Evolutionary conservation across 1,140 invertebrate species (phyloP).

Genomic region (Drosophila tropicalis): DNA sequence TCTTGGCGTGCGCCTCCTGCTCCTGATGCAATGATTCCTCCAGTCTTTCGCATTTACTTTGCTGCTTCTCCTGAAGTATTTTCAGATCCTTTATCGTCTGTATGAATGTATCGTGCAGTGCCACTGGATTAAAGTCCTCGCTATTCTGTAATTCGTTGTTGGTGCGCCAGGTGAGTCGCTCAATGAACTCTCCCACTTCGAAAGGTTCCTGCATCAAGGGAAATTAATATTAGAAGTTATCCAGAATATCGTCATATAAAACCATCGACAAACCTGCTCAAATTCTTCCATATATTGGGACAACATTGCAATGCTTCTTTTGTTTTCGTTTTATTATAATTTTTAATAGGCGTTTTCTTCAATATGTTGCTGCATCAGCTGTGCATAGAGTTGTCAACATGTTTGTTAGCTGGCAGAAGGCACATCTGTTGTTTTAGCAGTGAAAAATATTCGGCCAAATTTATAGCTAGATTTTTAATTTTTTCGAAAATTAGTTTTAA

Average conservation of each 20-base stretch:
- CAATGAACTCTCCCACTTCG: conserved; percentile 98
- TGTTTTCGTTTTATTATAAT: conserved; percentile 64
- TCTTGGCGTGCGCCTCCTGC: conserved; percentile 91
- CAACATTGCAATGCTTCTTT: conserved; percentile 85
- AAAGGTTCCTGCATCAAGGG: conserved; percentile 91
- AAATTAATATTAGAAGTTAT: not conserved
- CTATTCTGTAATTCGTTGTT: conserved; percentile 90
- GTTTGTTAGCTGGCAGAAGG: conserved; percentile 20
- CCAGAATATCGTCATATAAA: not conserved
- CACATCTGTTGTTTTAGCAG: conserved; percentile 29
- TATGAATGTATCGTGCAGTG: conserved; percentile 95
- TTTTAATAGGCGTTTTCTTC: conserved; percentile 49
- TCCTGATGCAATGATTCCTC: conserved; percentile 93
- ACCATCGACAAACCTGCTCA: conserved; percentile 86
- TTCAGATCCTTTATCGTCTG: conserved; percentile 92
- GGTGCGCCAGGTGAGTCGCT: conserved; percentile 96
- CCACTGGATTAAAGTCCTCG: conserved; percentile 90
- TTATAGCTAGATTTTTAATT: conserved; percentile 6
- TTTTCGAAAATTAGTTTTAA: no score
- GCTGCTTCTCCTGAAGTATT: conserved; percentile 92
- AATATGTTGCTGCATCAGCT: conserved; percentile 33
- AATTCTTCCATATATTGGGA: conserved; percentile 93
- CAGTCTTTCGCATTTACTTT: conserved; percentile 94
- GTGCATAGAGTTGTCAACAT: conserved; percentile 39
- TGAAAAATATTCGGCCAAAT: not conserved